A percentile compares a stretch with the other conserved stretches of the same genome.
Conservation (phyloP, 2,797 vertebrate species). For the Argentina silus region DNA sequence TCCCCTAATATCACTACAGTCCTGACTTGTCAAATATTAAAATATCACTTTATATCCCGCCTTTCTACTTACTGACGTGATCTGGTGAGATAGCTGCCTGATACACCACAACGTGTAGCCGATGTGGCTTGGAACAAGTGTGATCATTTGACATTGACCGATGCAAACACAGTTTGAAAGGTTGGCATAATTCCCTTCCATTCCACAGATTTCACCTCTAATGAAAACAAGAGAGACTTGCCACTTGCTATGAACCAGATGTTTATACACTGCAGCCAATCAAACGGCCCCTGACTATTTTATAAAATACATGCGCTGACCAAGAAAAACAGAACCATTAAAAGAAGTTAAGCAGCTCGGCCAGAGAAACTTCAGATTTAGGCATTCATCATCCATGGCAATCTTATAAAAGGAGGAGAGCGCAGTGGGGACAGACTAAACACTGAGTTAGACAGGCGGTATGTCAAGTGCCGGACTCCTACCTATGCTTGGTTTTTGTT, state of each 20-base stretch:
- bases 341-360: background rate
- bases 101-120: background rate
- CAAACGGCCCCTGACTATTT: background rate
- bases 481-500: background rate
- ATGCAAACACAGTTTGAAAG: background rate
- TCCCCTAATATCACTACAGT: constrained; percentile 32
- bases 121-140: background rate
- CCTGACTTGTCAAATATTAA: constrained; percentile 4
- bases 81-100: background rate
- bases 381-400: background rate
- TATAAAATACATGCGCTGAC: background rate
- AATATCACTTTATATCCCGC: background rate
- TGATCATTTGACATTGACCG: background rate
- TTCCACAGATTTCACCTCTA: background rate
- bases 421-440: background rate
- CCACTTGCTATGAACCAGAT: background rate
- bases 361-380: constrained; percentile 1
- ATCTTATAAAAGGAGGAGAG: background rate
- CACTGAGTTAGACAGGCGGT: too few relatives aligned
- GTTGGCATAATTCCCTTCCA: background rate
- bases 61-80: background rate
- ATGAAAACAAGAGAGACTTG: background rate
- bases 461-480: too few relatives aligned
- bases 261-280: background rate
- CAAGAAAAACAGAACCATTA: constrained; percentile 1